Percentiles rank a stretch among this genome's conserved stretches.
These are phyloP conservation scores for Lucifuga dentata DNA, from an alignment of 2,113 vertebrate genomes.

Conservation along the genomic window DNA sequence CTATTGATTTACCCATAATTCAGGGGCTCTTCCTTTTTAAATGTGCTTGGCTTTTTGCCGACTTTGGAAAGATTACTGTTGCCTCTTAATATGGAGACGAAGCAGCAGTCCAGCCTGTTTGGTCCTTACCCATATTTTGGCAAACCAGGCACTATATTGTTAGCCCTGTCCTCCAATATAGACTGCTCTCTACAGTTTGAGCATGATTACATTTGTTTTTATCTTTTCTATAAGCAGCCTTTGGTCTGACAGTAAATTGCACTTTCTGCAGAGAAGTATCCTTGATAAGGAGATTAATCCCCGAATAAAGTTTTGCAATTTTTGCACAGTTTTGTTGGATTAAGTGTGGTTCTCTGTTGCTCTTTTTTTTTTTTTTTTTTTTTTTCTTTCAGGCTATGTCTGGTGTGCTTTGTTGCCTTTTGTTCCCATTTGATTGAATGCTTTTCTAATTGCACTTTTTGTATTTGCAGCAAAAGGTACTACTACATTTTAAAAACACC, in stretches of 20 bases:
- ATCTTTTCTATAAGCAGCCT: too few species aligned
- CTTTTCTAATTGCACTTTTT: conserved; percentile 30
- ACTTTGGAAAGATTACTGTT: too few species aligned
- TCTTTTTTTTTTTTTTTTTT: conserved; percentile 17
- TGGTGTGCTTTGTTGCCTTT: conserved; percentile 32
- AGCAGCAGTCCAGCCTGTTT: too few species aligned
- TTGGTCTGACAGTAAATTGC: too few species aligned
- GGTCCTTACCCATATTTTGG: too few species aligned
- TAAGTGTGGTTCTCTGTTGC: conserved; percentile 17
- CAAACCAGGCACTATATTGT: too few species aligned
- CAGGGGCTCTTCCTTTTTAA: not conserved
- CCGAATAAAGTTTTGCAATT: conserved; percentile 48
- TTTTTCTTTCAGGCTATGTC: conserved; percentile 41
- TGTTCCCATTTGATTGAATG: conserved; percentile 14
- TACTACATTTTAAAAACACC: conserved; percentile 26
- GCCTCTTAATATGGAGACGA: too few species aligned
- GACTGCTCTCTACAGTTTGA: too few species aligned
- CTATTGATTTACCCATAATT: not conserved
- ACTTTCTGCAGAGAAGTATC: conserved; percentile 60
- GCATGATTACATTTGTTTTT: too few species aligned
- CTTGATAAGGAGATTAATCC: conserved; percentile 42
- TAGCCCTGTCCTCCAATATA: too few species aligned
- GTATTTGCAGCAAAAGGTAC: conserved; percentile 44
- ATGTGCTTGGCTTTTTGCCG: not conserved
- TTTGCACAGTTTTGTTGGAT: conserved; percentile 14